Conservation (phyloP, 35 echinoderm and acorn worm genomes). For the Heliocidaris erythrogramma region DNA sequence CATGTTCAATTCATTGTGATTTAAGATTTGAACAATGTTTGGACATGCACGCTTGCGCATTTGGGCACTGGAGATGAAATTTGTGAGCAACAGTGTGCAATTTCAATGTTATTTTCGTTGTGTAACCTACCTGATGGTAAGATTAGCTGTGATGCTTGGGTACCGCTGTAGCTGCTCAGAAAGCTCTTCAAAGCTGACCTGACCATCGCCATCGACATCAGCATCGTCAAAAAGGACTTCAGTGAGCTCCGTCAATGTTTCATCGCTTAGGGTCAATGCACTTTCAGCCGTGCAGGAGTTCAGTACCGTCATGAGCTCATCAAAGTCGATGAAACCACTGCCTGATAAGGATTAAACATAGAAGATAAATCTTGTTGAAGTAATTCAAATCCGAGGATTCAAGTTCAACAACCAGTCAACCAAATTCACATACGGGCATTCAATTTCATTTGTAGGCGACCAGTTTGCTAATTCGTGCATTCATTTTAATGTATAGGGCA, state of each 20-base stretch:
- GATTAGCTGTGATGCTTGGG: conserved; percentile 75
- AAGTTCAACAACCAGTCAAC: neutral
- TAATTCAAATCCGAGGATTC: too few relatives aligned
- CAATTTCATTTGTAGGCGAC: neutral
- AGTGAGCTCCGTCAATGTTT: conserved; percentile 72
- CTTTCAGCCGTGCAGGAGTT: conserved; percentile 80
- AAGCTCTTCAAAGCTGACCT: conserved; percentile 81
- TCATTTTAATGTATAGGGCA: too few relatives aligned
- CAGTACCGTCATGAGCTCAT: conserved; percentile 77
- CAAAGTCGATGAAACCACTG: conserved; percentile 79
- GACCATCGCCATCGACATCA: conserved; percentile 59
- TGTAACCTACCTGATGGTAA: conserved; percentile 70
- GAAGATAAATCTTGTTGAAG: too few relatives aligned
- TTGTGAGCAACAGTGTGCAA: neutral
- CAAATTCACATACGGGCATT: neutral
- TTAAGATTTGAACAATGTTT: neutral
- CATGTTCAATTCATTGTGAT: too few relatives aligned
- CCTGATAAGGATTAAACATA: conserved; percentile 23
- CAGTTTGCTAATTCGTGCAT: too few relatives aligned
- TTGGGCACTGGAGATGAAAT: neutral
- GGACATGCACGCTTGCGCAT: neutral
- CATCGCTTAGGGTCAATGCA: conserved; percentile 69
- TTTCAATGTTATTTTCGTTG: neutral
- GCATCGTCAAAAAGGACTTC: conserved; percentile 85
- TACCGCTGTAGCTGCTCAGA: conserved; percentile 69